Base-by-base conservation (phyloP, 1,140 invertebrate genomes). In the Zophobas morio region DNA sequence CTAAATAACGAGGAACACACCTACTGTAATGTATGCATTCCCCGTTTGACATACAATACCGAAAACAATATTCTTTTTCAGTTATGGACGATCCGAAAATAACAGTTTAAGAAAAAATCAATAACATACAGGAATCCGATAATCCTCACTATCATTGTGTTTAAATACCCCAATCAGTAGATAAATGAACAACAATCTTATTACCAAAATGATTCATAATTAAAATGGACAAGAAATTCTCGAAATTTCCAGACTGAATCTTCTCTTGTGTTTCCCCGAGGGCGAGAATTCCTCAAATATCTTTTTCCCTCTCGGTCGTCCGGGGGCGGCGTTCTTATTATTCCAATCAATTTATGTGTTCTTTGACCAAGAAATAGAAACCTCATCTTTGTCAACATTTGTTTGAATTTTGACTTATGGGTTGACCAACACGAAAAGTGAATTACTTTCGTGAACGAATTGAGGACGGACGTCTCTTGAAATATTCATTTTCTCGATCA, bases 151-250 rank as follows among this genome's bases (percentile, higher is more conserved):
- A 54, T 54, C 53, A 6, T 51, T 20, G 20, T 20, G 20, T 20
- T 20, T 20, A 20, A 20, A 20, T 20, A 20, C 20, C 20, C 20
- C 20, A 20, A 20, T 20, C 20, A 20, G 20, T 32, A 51, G 49
- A 51, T 54, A 54, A 54, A 54, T 54, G 35, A 54, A 20, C 53
- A 32, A 54, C 8, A 2, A 51, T 20, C 33, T 54, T 54, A 54
- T 54, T 54, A 32, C 0, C 53, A 54, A 54, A 54, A 54, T 54
- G 53, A 54, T 34, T 54, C 53, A 34, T 33, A 33, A 54, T 54
- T 54, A 54, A 33, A 54, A 33, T 54, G 35, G 35, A 34, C 35
- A 51, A 20, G 33, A 51, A 49, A 51, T 51, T 51, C 6, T 32
- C 32, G 53, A 34, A 54, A 54, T 54, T 54, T 33, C 42, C 35